Evolutionary conservation across 2,113 vertebrate species (phyloP).

Genomic region (Callaeas wilsoni): DNA sequence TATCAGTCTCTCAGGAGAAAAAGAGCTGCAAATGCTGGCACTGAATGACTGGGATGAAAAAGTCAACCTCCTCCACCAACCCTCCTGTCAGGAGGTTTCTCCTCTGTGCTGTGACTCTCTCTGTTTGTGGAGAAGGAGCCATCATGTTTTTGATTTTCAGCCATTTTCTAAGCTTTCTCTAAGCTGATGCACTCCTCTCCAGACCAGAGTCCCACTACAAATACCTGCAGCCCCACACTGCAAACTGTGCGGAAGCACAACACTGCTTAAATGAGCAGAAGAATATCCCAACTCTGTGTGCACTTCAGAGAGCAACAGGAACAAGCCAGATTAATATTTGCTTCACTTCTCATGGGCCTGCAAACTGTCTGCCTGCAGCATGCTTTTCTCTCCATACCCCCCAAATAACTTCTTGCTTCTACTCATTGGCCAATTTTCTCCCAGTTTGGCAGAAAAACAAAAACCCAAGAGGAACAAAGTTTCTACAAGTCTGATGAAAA

Average conservation of each 20-base stretch:
- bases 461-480: not conserved
- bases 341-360: not conserved
- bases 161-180: not conserved
- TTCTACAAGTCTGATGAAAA: conserved; percentile 3
- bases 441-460: not conserved
- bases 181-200: not conserved
- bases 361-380: not conserved
- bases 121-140: not conserved
- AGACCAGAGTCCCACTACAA: not conserved
- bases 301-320: not conserved
- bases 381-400: not conserved
- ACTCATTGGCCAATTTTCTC: not conserved
- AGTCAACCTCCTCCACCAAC: not conserved
- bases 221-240: not conserved
- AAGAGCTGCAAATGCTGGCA: not conserved
- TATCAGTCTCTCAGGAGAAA: not conserved
- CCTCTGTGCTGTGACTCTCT: not conserved
- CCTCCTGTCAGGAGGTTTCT: not conserved
- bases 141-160: not conserved
- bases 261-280: not conserved
- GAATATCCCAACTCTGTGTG: not conserved
- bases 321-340: not conserved
- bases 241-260: not conserved
- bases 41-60: not conserved
- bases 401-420: not conserved